Conservation (phyloP, 2,113 vertebrate species). For the Orthonyx spaldingii region DNA sequence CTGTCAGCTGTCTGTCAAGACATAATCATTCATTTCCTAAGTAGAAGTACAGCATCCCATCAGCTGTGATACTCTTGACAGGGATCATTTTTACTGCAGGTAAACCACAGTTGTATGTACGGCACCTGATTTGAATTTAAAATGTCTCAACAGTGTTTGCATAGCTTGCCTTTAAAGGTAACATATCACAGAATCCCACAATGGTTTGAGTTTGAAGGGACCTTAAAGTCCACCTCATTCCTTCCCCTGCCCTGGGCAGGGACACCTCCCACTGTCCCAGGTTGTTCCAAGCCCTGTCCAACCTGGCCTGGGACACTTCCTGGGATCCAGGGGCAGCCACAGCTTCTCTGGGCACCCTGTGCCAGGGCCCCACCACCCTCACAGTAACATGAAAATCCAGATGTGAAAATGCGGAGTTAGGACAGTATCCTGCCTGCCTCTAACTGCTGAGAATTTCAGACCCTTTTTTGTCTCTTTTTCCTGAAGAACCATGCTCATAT, state of each 20-base stretch:
- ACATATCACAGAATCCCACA: not conserved
- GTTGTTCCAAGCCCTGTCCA: rapidly evolving
- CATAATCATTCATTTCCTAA: not conserved
- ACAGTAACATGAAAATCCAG: not conserved
- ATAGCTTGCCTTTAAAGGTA: not conserved
- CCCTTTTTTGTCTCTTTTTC: not conserved
- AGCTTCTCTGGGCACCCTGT: not conserved
- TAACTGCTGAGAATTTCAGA: not conserved
- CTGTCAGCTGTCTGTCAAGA: not conserved
- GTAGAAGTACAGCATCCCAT: not conserved
- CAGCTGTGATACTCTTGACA: not conserved
- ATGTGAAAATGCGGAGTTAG: not conserved
- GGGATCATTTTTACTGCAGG: not conserved
- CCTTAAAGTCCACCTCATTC: not conserved
- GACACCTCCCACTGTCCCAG: rapidly evolving
- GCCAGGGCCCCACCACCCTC: not conserved
- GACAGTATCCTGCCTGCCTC: not conserved
- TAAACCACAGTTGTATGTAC: not conserved
- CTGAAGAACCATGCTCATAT: not conserved
- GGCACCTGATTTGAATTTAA: not conserved
- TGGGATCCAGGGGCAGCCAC: not conserved
- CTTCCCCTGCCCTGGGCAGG: not conserved
- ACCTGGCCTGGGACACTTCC: not conserved
- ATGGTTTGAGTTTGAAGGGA: not conserved
- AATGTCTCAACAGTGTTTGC: not conserved